These are phyloP conservation scores for Ceyx melanurus DNA, from an alignment of 2,113 vertebrate species.

Conservation along the genomic window DNA sequence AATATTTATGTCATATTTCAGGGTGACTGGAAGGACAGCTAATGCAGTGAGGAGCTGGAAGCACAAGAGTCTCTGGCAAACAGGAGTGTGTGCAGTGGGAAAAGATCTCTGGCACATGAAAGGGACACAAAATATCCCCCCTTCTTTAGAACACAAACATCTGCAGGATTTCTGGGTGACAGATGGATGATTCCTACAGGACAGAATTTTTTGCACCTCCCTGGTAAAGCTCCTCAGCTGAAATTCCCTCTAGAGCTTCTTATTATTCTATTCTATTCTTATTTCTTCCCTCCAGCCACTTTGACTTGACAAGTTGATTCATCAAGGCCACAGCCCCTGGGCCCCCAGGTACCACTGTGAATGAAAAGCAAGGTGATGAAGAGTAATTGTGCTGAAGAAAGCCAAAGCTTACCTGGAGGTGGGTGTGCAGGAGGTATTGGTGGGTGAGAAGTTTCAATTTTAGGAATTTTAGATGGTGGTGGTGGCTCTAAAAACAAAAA, in stretches of 20 bases:
- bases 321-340: not conserved
- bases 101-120: not conserved
- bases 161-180: not conserved
- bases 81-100: not conserved
- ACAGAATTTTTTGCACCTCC: not conserved
- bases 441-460: constrained; percentile 91
- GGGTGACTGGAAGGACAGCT: constrained; percentile 31
- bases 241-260: not conserved
- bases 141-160: not conserved
- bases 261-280: too few species aligned
- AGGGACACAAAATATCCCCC: not conserved
- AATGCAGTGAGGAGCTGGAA: not conserved
- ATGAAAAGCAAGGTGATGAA: not conserved
- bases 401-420: constrained; percentile 83
- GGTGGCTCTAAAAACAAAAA: constrained; percentile 83
- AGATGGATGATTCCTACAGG: not conserved
- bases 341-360: not conserved
- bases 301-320: not conserved
- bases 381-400: not conserved
- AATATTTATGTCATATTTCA: constrained; percentile 35
- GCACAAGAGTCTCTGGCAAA: constrained; percentile 2
- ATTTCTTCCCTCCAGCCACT: too few species aligned
- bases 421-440: constrained; percentile 89
- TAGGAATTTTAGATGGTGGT: constrained; percentile 90
- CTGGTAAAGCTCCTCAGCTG: not conserved